Percentiles rank a stretch among this genome's conserved stretches.
phyloP scores from a whole-genome alignment of 2,888 invertebrate genomes.

The Plagiodera versicolora region DNA sequence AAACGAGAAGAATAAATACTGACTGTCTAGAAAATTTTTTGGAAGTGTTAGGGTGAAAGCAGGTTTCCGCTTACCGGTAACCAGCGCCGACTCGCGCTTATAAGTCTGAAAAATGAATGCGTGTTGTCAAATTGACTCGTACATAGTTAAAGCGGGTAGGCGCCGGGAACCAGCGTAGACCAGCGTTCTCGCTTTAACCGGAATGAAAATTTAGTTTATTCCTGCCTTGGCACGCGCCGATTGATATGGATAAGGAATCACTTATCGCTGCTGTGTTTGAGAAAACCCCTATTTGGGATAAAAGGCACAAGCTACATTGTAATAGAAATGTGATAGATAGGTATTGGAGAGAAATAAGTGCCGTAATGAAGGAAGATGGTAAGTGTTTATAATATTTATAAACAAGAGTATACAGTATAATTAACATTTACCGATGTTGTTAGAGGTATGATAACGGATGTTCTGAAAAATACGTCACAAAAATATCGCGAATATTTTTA shows the following conservation, averaged over 20 bases:
- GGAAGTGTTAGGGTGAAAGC: no score
- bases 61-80: no score
- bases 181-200: not conserved
- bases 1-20: slow-evolving; percentile 33
- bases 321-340: slow-evolving; percentile 9
- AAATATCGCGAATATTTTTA: not conserved
- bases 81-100: no score
- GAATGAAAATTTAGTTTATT: slow-evolving; percentile 7
- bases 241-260: not conserved
- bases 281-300: slow-evolving; percentile 14
- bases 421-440: no score
- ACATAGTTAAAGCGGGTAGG: no score
- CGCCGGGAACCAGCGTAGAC: not conserved
- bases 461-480: not conserved
- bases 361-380: slow-evolving; percentile 13
- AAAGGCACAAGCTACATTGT: slow-evolving; percentile 9
- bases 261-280: slow-evolving; percentile 10
- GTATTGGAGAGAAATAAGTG: slow-evolving; percentile 12
- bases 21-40: slow-evolving; percentile 37
- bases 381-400: not conserved
- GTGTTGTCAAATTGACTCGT: no score
- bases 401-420: not conserved
- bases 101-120: no score
- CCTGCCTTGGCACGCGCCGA: not conserved
- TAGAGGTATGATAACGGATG: slow-evolving; percentile 2